Conservation (phyloP, 2,888 invertebrate species). For the Acleris holmiana region DNA sequence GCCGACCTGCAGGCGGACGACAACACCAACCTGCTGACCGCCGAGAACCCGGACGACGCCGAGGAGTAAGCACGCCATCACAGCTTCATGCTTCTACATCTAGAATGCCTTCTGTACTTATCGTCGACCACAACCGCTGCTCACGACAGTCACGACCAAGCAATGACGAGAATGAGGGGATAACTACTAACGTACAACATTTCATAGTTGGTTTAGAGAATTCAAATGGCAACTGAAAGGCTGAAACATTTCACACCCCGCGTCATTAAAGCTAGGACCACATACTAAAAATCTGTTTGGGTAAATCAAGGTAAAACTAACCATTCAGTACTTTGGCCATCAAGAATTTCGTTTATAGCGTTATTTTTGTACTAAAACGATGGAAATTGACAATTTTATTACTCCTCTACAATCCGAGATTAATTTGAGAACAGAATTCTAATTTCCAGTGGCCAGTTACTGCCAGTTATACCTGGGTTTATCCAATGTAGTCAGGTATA, state of each 20-base stretch:
- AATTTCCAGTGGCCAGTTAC: no score
- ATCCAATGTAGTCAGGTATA: no score
- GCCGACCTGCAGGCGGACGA: conserved; percentile 76
- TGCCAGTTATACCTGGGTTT: no score
- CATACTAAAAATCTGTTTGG: no score
- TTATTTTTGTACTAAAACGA: no score
- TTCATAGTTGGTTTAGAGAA: conserved; percentile 2
- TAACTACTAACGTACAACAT: no score
- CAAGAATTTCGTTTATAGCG: no score
- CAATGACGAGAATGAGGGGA: not conserved
- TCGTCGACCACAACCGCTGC: conserved; percentile 21
- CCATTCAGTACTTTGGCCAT: no score
- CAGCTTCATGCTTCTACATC: conserved; percentile 60
- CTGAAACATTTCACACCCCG: conserved; percentile 28
- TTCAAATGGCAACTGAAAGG: conserved; percentile 25
- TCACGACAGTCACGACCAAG: conserved; percentile 3
- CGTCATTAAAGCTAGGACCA: conserved; percentile 23
- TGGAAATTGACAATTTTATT: no score
- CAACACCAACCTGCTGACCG: conserved; percentile 77
- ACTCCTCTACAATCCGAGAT: no score
- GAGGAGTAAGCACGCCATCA: conserved; percentile 64
- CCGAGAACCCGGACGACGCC: conserved; percentile 75
- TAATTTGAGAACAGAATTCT: no score
- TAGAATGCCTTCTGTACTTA: conserved; percentile 60
- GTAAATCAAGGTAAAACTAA: no score